These are phyloP conservation scores for Parthenolecanium corni DNA, from an alignment of 2,888 invertebrate genomes.

Conservation along the genomic window DNA sequence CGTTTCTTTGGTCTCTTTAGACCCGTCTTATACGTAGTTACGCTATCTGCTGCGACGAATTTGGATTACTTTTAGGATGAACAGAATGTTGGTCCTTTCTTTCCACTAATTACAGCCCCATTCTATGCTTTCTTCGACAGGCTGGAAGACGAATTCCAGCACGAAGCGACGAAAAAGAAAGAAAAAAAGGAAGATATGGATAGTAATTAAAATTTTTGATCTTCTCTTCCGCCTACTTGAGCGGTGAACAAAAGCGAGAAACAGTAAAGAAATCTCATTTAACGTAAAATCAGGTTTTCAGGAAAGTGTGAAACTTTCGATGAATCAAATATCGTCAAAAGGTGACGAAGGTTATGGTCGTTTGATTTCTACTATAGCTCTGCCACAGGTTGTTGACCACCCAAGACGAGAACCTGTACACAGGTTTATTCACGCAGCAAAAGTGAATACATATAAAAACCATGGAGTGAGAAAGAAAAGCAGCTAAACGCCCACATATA, in stretches of 20 bases:
- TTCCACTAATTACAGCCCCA: no score
- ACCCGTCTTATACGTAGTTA: no score
- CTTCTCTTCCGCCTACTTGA: not conserved
- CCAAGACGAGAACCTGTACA: conserved; percentile 8
- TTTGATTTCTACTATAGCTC: conserved; percentile 7
- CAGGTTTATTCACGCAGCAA: conserved; percentile 13
- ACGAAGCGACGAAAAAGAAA: no score
- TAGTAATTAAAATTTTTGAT: not conserved
- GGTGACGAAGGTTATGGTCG: conserved; percentile 24
- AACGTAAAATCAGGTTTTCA: not conserved
- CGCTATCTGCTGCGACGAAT: no score
- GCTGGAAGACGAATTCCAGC: no score
- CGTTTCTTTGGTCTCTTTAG: no score
- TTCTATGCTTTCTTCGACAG: no score
- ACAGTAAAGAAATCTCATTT: not conserved
- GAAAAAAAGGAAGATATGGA: no score
- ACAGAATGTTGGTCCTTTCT: no score
- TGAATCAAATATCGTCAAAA: conserved; percentile 5
- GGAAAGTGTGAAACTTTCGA: conserved; percentile 9
- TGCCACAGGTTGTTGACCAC: conserved; percentile 19
- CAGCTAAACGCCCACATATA: conserved; percentile 4
- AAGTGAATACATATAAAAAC: not conserved
- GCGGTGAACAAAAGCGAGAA: not conserved
- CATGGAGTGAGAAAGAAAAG: no score
- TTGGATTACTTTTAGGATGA: no score